Conservation (phyloP, 2,888 invertebrate species). For the Abrostola tripartita region DNA sequence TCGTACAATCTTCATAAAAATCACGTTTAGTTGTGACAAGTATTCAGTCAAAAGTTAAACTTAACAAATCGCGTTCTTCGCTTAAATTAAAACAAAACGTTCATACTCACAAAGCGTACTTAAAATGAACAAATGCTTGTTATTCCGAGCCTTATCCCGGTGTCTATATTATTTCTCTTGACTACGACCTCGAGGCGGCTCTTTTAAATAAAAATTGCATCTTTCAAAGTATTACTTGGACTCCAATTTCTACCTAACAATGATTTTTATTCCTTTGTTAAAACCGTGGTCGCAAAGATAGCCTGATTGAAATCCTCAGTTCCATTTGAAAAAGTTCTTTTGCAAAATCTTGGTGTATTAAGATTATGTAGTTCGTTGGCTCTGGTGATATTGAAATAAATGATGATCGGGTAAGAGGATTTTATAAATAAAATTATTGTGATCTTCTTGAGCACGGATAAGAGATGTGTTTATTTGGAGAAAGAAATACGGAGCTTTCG, state of each 20-base stretch:
- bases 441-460: background rate
- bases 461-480: background rate
- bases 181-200: conserved; percentile 42
- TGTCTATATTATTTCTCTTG: conserved; percentile 40
- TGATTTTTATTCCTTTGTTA: conserved; percentile 68
- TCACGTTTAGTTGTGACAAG: too few species aligned
- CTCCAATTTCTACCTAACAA: conserved; percentile 58
- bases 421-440: background rate
- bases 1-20: too few species aligned
- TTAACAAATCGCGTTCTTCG: too few species aligned
- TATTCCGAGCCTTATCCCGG: conserved; percentile 30
- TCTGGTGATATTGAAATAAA: conserved; percentile 38
- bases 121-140: conserved; percentile 38
- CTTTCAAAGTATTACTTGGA: conserved; percentile 55
- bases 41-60: too few species aligned
- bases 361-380: conserved; percentile 51
- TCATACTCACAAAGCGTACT: conserved; percentile 18
- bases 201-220: conserved; percentile 66
- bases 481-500: background rate
- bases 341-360: conserved; percentile 32
- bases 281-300: conserved; percentile 55
- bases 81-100: conserved; percentile 28
- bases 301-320: conserved; percentile 70
- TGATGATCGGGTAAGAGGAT: conserved; percentile 15
- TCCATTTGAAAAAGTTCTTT: conserved; percentile 49